These are phyloP conservation scores for Drosophila bunnanda DNA, from an alignment of 2,888 invertebrate species.

Conservation along the genomic window DNA sequence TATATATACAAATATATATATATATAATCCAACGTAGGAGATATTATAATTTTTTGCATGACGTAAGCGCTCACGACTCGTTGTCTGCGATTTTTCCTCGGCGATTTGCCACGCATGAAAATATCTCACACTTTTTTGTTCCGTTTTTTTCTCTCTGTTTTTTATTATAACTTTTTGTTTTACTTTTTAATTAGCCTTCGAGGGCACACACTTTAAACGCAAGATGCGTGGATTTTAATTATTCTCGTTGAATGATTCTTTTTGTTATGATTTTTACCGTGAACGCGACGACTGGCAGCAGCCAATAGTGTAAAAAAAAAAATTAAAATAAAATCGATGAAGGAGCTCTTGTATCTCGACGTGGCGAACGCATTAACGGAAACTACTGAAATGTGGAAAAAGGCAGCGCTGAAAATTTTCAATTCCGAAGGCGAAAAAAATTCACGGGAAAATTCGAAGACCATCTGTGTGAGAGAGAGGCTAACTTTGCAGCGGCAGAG, in stretches of 20 bases:
- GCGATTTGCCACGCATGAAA: conserved; percentile 46
- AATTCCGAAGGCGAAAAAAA: conserved; percentile 66
- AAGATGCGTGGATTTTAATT: neutral
- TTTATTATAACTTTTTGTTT: conserved; percentile 4
- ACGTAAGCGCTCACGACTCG: conserved; percentile 78
- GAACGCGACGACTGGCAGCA: conserved; percentile 15
- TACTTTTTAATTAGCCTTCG: conserved; percentile 13
- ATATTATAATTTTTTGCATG: conserved; percentile 55
- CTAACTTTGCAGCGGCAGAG: conserved; percentile 30
- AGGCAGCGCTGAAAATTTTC: conserved; percentile 72
- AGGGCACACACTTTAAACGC: conserved; percentile 22
- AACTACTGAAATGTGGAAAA: conserved; percentile 76
- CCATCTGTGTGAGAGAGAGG: conserved; percentile 52
- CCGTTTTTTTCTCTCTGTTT: conserved; percentile 1
- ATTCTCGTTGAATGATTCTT: neutral
- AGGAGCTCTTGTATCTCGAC: conserved; percentile 45
- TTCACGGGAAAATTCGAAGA: conserved; percentile 34
- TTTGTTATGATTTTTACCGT: conserved; percentile 27
- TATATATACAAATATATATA: conserved; percentile 35
- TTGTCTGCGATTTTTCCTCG: conserved; percentile 33
- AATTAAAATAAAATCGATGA: conserved; percentile 24
- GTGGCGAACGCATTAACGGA: conserved; percentile 78
- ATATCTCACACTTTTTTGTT: conserved; percentile 16
- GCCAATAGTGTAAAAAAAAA: conserved; percentile 10
- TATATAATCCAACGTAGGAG: conserved; percentile 36